Base-by-base conservation (phyloP, 2,888 invertebrate species). In the Harmothoe impar region DNA sequence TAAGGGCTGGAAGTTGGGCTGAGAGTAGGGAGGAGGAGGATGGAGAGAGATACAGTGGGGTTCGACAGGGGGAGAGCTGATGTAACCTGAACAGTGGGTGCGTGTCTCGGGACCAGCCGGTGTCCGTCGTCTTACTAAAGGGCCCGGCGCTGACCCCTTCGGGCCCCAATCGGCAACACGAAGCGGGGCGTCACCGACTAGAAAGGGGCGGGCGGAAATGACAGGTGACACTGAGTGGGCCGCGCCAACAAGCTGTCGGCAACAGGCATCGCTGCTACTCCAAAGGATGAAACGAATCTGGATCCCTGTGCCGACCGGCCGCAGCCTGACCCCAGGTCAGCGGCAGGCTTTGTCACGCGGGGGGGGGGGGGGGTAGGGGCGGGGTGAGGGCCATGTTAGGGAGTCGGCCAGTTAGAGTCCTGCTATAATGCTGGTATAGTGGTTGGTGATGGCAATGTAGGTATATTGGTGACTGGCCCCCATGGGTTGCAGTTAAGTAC, bases 181-280 rank as follows among this genome's bases (percentile, higher is more conserved):
- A 72, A 72, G 17, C 20, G 62, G 62, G 62, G 62, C 81, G 81
- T 33, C 43, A 35, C 35, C 3, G 25, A 43, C 81, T 20, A 81
- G 81, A 43, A 81, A 72, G 29, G 72, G 29, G 35, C 81, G 25
- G 81, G 1, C 15, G 43, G 81, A 81, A 81, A 81, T 81, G 81
- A 81, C 81, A 81, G 81, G 81, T 81, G 43, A 72, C 72, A 72
- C 29, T 72, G 72, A 29, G 29, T 72, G n/a, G n/a, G 15, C 29
- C 15, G 81, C 81, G 20, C 43, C 81, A 33, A 81, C 33, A 81
- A 33, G 81, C 35, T 35, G 81, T 23, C n/a, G 43, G 81, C 43
- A 20, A 35, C 43, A 35, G 25, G 15, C 81, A 20, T 20, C 81
- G 81, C 33, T 31, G 81, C 43, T 31, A 25, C 77, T 77, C 77